Conservation (phyloP, 1,140 invertebrate genomes). For the Nymphalis io region DNA sequence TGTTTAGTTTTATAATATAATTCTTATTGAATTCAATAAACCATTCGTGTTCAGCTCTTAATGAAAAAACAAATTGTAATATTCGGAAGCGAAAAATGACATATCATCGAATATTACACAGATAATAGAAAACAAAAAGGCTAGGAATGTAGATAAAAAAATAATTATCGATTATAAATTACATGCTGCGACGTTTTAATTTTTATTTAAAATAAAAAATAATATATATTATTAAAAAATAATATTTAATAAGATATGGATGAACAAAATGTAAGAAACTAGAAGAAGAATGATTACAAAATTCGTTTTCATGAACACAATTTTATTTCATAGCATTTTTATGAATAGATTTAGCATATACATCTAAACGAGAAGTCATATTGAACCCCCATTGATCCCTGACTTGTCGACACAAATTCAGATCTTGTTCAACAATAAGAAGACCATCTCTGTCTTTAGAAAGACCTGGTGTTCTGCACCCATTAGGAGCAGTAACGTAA, state of each 20-base stretch:
- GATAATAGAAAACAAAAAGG: conserved; percentile 31
- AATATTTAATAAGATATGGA: too few species aligned
- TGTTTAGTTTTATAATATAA: conserved; percentile 42
- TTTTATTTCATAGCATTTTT: conserved; percentile 7
- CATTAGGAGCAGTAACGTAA: conserved; percentile 96
- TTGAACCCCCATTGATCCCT: conserved; percentile 97
- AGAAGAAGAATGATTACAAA: too few species aligned
- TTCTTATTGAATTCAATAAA: conserved; percentile 20
- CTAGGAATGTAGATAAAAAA: neutral
- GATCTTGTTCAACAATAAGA: conserved; percentile 93
- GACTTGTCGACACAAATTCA: conserved; percentile 97
- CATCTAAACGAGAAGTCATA: conserved; percentile 96
- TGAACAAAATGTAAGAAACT: too few species aligned
- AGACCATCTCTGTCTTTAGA: conserved; percentile 93
- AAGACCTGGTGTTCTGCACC: conserved; percentile 92
- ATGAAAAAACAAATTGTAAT: conserved; percentile 20
- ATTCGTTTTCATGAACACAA: neutral
- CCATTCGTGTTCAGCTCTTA: conserved; percentile 2
- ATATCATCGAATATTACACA: conserved; percentile 56
- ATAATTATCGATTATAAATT: neutral
- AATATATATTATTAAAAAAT: too few species aligned
- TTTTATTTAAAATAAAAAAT: too few species aligned
- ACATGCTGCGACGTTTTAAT: too few species aligned
- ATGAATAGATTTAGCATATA: conserved; percentile 87
- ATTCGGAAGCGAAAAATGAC: conserved; percentile 66